A percentile compares a stretch with the other conserved stretches of the same genome.
phyloP scores from a whole-genome alignment of 2,888 invertebrate species.

The Rhopalosiphum nymphaeae region DNA sequence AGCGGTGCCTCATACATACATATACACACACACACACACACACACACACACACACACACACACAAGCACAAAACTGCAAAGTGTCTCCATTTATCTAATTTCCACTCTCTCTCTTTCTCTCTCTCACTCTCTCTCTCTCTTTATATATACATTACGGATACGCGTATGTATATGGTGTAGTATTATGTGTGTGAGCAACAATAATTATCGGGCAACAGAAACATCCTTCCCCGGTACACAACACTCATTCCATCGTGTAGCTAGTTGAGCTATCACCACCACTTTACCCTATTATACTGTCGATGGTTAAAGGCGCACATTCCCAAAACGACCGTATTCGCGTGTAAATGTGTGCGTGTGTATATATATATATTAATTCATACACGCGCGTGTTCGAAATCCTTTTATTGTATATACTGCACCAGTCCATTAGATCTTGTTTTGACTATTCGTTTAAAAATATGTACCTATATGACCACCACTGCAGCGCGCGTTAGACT shows the following conservation, averaged over 20 bases:
- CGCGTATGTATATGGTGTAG: background rate
- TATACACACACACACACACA: no score
- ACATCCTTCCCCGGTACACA: background rate
- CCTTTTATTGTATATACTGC: background rate
- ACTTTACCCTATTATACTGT: background rate
- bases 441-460: background rate
- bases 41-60: no score
- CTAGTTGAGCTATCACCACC: background rate
- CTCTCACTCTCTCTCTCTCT: no score
- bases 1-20: background rate
- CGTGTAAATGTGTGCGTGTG: background rate
- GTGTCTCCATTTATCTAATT: constrained; percentile 27
- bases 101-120: background rate
- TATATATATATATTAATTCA: background rate
- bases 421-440: background rate
- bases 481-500: background rate
- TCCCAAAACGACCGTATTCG: background rate
- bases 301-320: background rate
- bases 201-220: constrained; percentile 25
- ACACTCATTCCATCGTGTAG: background rate
- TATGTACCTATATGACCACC: background rate
- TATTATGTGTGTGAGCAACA: background rate
- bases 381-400: background rate
- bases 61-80: background rate
- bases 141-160: background rate